Evolutionary conservation across 2,113 vertebrate genomes (phyloP).

Genomic region (Jacana jacana): DNA sequence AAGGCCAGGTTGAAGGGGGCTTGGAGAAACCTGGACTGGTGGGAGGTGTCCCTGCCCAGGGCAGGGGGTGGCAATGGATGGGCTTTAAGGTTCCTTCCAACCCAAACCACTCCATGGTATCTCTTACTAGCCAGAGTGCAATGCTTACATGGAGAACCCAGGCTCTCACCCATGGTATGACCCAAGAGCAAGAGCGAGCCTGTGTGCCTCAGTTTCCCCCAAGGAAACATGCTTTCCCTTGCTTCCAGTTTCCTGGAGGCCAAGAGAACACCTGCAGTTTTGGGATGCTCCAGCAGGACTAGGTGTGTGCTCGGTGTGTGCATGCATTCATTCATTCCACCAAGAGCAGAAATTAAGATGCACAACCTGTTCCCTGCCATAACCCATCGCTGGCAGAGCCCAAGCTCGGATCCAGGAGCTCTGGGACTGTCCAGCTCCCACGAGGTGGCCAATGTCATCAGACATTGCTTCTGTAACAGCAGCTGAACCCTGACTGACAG

Average conservation of each 20-base stretch:
- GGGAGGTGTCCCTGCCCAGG: too few species aligned
- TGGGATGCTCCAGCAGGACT: neutral
- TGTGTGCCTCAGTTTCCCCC: neutral
- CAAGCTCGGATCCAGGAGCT: neutral
- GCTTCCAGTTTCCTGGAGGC: neutral
- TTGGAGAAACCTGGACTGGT: too few species aligned
- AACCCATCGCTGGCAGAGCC: neutral
- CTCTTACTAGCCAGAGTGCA: neutral
- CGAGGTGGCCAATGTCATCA: too few species aligned
- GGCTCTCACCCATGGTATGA: too few species aligned
- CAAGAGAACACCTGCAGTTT: neutral
- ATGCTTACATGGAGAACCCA: rapidly evolving
- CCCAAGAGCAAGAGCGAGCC: neutral
- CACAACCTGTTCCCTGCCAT: rapidly evolving
- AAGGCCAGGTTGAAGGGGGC: too few species aligned
- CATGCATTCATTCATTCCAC: neutral
- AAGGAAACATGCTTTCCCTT: neutral
- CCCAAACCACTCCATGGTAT: too few species aligned
- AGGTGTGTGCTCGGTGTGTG: rapidly evolving
- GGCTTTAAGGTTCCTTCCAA: too few species aligned
- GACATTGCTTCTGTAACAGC: rapidly evolving
- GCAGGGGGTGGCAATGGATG: too few species aligned
- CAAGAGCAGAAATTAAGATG: neutral
- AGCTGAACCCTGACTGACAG: too few species aligned
- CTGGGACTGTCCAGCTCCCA: neutral